These are phyloP conservation scores for Actias luna DNA, from an alignment of 2,888 invertebrate species.

Conservation along the genomic window DNA sequence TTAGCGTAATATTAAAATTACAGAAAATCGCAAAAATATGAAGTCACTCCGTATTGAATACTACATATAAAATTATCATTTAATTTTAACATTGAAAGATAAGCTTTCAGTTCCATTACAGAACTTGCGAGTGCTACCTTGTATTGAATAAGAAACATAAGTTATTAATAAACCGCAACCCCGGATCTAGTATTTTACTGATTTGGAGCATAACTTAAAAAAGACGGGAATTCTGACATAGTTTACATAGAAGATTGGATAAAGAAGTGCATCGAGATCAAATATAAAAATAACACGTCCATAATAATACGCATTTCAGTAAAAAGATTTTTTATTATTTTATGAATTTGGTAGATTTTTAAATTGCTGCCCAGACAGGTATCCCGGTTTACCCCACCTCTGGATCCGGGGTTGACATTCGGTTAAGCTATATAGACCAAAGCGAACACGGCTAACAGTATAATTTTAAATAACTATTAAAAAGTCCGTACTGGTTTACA, in stretches of 20 bases:
- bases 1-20: neutral
- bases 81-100: neutral
- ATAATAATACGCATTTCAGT: neutral
- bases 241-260: neutral
- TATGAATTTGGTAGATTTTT: neutral
- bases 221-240: neutral
- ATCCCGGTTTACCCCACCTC: neutral
- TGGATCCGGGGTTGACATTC: neutral
- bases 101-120: conserved; percentile 1
- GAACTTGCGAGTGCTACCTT: neutral
- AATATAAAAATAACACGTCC: neutral
- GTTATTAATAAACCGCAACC: neutral
- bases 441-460: too few species aligned
- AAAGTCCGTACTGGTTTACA: too few species aligned
- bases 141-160: neutral
- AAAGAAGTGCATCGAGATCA: too few species aligned
- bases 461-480: too few species aligned
- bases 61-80: neutral
- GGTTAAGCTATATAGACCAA: neutral
- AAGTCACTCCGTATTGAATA: neutral
- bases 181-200: neutral
- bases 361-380: neutral
- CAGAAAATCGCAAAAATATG: neutral
- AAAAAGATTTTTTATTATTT: neutral
- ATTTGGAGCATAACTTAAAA: neutral